Conservation (phyloP, 2,888 invertebrate species). For the Tachystola acroxantha region DNA sequence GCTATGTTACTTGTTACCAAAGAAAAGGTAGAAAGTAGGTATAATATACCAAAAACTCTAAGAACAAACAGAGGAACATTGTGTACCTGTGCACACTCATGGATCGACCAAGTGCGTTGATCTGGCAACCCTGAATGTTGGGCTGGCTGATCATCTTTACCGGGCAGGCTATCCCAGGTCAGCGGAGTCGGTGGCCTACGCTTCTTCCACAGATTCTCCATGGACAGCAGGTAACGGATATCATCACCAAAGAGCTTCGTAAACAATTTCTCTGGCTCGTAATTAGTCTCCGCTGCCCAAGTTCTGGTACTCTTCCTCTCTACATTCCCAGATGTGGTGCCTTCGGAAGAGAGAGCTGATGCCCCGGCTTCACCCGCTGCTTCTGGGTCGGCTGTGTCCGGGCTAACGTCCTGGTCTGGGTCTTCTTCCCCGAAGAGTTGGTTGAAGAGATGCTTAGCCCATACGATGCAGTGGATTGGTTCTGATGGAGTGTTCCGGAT, state of each 20-base stretch:
- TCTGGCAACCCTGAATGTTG: constrained; percentile 80
- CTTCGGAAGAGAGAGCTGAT: constrained; percentile 71
- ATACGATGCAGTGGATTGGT: constrained; percentile 99
- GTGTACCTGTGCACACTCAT: constrained; percentile 83
- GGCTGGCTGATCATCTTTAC: constrained; percentile 65
- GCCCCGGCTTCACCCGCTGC: constrained; percentile 84
- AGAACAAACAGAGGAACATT: no score
- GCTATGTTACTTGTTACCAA: no score
- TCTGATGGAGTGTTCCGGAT: constrained; percentile 99
- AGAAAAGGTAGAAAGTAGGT: no score
- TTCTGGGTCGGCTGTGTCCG: constrained; percentile 97
- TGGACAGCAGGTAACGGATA: constrained; percentile 94
- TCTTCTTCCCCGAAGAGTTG: constrained; percentile 98
- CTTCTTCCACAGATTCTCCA: constrained; percentile 97
- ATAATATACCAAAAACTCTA: no score
- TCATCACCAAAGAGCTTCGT: constrained; percentile 96
- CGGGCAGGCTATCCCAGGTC: constrained; percentile 82
- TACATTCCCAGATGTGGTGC: constrained; percentile 70
- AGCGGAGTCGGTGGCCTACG: constrained; percentile 91
- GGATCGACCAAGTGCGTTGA: constrained; percentile 88
- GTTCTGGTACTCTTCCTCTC: constrained; percentile 86
- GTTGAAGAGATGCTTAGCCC: constrained; percentile 99
- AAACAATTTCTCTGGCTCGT: constrained; percentile 91
- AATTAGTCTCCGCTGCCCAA: constrained; percentile 92
- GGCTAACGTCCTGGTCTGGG: constrained; percentile 97